These are phyloP conservation scores for Drosophila eugracilis DNA, from an alignment of 1,140 invertebrate species.

Conservation along the genomic window DNA sequence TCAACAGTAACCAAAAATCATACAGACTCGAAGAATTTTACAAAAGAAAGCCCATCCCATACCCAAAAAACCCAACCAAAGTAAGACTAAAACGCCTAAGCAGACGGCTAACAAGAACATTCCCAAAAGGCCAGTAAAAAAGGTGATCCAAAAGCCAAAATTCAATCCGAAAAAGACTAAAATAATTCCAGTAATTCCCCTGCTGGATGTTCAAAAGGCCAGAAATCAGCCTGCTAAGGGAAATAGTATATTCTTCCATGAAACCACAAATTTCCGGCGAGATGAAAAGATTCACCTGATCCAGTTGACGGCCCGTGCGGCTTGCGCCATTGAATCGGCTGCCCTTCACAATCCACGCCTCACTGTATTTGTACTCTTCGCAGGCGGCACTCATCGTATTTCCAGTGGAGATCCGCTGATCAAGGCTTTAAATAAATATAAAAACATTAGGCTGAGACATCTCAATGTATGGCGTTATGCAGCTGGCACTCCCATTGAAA, in stretches of 20 bases:
- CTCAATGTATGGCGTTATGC: constrained; percentile 87
- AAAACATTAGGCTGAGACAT: constrained; percentile 87
- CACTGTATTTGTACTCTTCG: constrained; percentile 86
- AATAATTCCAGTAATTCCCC: not conserved
- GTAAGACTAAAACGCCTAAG: not conserved
- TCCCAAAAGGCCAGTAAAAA: not conserved
- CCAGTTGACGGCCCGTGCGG: constrained; percentile 86
- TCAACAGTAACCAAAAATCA: not conserved
- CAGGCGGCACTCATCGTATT: constrained; percentile 84
- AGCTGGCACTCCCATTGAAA: constrained; percentile 87
- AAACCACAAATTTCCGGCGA: constrained; percentile 83
- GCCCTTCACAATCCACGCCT: constrained; percentile 87
- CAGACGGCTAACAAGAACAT: not conserved
- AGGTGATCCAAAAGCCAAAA: not conserved
- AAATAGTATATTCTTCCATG: constrained; percentile 86
- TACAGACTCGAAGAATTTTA: not conserved
- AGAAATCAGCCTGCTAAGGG: constrained; percentile 76
- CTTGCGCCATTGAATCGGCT: constrained; percentile 89
- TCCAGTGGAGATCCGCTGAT: constrained; percentile 35
- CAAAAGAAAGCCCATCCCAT: not conserved
- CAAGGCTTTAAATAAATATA: constrained; percentile 85
- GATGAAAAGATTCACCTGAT: constrained; percentile 1
- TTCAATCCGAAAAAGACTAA: not conserved
- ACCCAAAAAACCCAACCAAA: not conserved
- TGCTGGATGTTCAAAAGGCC: constrained; percentile 50